These are phyloP conservation scores for Clinocottus analis DNA, from an alignment of 2,113 vertebrate species.

Conservation along the genomic window DNA sequence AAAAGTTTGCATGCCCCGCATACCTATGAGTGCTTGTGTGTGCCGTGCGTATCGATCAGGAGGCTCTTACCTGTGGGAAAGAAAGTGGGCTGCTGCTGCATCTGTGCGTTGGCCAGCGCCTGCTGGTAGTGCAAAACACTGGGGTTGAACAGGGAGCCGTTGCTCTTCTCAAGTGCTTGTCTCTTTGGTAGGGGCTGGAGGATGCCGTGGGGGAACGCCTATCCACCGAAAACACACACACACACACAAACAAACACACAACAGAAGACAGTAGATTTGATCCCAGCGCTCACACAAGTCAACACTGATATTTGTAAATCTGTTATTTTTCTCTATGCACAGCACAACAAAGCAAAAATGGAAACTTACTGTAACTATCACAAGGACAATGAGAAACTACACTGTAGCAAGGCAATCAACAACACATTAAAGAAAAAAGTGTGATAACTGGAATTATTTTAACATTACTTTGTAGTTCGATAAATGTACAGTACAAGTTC, in stretches of 20 bases:
- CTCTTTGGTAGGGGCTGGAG: conserved; percentile 99
- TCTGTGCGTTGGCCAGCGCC: conserved; percentile 93
- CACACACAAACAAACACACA: conserved; percentile 40
- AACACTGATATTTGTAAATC: conserved; percentile 38
- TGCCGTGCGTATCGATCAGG: background rate
- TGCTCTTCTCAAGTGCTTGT: conserved; percentile 97
- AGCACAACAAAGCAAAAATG: conserved; percentile 70
- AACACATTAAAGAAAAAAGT: conserved; percentile 49
- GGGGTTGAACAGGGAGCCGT: conserved; percentile 94
- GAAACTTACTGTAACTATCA: conserved; percentile 74
- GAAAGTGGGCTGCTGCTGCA: conserved; percentile 96
- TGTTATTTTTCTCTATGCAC: conserved; percentile 68
- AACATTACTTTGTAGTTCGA: conserved; percentile 66
- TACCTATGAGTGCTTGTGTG: conserved; percentile 14
- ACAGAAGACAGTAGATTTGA: conserved; percentile 60
- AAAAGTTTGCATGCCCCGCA: conserved; percentile 12
- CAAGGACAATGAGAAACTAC: conserved; percentile 75
- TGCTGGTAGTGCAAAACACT: conserved; percentile 99
- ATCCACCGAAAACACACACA: conserved; percentile 34
- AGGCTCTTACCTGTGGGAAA: conserved; percentile 92
- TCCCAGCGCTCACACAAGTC: conserved; percentile 11
- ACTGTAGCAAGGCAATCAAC: conserved; percentile 69
- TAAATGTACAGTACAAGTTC: conserved; percentile 55
- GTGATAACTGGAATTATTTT: conserved; percentile 46
- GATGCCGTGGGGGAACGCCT: conserved; percentile 97